Base-by-base conservation (phyloP, 1,140 invertebrate species). In the Calycopis cecrops region DNA sequence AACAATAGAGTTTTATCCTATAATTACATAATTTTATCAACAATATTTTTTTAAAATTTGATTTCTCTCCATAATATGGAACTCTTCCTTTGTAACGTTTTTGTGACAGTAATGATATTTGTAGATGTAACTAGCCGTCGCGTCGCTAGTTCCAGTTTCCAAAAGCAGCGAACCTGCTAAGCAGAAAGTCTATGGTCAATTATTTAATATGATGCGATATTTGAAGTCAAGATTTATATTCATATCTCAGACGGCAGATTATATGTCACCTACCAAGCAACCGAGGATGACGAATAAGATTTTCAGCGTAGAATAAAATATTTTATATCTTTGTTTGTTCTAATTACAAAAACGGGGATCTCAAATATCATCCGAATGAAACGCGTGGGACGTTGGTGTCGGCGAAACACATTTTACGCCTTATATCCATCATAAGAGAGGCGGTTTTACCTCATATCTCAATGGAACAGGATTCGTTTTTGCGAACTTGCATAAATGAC, bases 401-500 rank as follows among this genome's bases (percentile, higher is more conserved):
- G 57, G 65, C 67, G 69, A 69, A 73, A 28, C 21, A 28, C 38
- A 68, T 71, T 79, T 71, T 67, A 72, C 64, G 59, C 75, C 71
- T 77, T 79, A 74, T 44, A 52, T 21, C 60, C 40, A 64, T 60
- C 62, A 66, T 67, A 73, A 75, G 55, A 79, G 61, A 63, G 67
- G 54, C 53, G 61, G 57, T 71, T 79, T 78, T 79, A 62, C 63
- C 68, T 73, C 55, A 59, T 60, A 69, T 55, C 54, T 38, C 48
- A 68, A 69, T 65, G 57, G 70, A 71, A 66, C 67, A 76, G 75
- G 68, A 77, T 79, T 79, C 69, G 74, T 78, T 83, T 84, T 86
- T 84, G 75, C 73, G 72, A 83, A 81, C 72, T 81, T 83, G 79
- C 77, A 79, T 72, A 85, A 84, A 79, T 76, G 74, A 79, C 72